Evolutionary conservation across 2,113 vertebrate species (phyloP), one percentile per base, ranked within the genome.

Genomic region (Saimiri boliviensis): DNA sequence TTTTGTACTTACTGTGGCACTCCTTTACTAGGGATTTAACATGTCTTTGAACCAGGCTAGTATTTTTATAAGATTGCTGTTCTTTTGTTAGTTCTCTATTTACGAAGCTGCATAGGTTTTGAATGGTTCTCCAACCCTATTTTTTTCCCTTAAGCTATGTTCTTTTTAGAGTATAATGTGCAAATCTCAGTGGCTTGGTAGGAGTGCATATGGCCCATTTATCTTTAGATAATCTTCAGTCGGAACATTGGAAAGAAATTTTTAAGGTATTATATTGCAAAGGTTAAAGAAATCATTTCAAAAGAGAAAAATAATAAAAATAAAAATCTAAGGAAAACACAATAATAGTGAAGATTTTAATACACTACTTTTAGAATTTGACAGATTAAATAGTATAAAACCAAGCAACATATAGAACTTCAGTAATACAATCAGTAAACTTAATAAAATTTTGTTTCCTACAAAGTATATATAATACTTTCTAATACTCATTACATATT

Each of bases 281-380:
- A 47, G 40, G 21, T 66, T 56, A 73, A 95, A 94, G 80, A 45
- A 66, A 81, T 77, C 70, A 71, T 84, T 77, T 94, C 23, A 54
- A 47, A 76, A 92, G 58, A 71, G 12, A 94, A 21, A 94, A 71
- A 73, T 40, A 4, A 85, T 70, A 49, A 70, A 96, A 96, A 85
- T 52, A 60, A 88, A 88, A 88, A 32, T 5, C 54, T 37, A 35
- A 94, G 49, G 71, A 25, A 96, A 89, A 79, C 2, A 66, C 3
- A 87, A 0, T 73, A 60, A 60, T 58, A 70, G 21, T 84, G 42
- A 84, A 80, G 5, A 86, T 70, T 79, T 88, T 79, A 92, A 96
- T 17, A 71, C 0, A n/a, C 35, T 45, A 8, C 30, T 87, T 94
- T 91, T 77, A 68, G 16, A 82, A 92, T 92, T 37, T 88, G 49